Percentiles rank a stretch among this genome's conserved stretches.
Conservation (phyloP, 2,113 vertebrate species). For the Cairina moschata region DNA sequence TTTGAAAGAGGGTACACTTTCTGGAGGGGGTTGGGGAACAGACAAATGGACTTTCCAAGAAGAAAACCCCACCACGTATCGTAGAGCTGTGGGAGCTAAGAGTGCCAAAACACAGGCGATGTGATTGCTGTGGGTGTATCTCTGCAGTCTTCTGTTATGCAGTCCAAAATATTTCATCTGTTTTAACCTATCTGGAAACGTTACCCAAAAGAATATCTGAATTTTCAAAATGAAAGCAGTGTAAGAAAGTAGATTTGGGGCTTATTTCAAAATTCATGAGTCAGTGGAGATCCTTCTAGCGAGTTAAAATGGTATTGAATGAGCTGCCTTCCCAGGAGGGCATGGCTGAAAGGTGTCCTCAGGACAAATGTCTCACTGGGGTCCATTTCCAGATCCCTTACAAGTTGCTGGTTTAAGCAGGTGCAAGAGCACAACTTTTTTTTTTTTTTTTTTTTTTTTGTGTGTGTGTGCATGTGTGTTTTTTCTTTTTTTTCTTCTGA, state of each 20-base stretch:
- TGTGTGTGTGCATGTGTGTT: no score
- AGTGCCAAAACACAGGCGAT: not conserved
- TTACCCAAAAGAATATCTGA: not conserved
- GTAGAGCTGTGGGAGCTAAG: not conserved
- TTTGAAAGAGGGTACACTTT: not conserved
- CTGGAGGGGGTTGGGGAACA: no score
- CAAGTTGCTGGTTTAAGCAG: not conserved
- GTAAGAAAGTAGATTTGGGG: not conserved
- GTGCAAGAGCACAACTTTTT: not conserved
- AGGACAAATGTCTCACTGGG: fast-evolving
- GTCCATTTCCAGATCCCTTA: not conserved
- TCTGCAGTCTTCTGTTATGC: constrained; percentile 2
- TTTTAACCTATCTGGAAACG: constrained; percentile 5
- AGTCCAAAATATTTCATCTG: not conserved
- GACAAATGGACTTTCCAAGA: not conserved
- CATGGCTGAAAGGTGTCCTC: not conserved
- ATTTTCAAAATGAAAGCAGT: not conserved
- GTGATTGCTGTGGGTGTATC: constrained; percentile 17
- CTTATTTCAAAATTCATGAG: not conserved
- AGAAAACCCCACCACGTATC: not conserved
- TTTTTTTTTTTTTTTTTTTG: not conserved
- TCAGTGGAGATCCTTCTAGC: not conserved
- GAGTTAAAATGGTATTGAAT: not conserved
- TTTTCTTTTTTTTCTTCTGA: not conserved
- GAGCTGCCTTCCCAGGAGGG: not conserved